A percentile compares a stretch with the other conserved stretches of the same genome.
phyloP scores from a whole-genome alignment of 2,797 vertebrate genomes.

The Platalea minor region DNA sequence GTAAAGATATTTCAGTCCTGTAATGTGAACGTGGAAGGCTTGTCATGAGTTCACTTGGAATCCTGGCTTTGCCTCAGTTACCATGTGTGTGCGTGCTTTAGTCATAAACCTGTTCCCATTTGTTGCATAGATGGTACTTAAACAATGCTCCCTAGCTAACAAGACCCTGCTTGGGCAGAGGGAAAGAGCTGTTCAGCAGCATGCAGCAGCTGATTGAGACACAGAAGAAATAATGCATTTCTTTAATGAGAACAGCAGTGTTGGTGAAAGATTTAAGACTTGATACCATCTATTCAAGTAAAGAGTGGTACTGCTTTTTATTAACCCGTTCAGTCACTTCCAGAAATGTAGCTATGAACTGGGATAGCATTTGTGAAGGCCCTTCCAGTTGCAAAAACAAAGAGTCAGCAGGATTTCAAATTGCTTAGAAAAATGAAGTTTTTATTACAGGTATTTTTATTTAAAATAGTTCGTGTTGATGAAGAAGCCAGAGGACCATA shows the following conservation, averaged over 20 bases:
- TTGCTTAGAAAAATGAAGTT: not conserved
- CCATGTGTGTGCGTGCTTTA: not conserved
- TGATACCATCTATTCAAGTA: not conserved
- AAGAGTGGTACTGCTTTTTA: not conserved
- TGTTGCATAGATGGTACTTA: not conserved
- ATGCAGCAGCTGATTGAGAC: not conserved
- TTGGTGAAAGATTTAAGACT: not conserved
- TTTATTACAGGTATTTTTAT: not conserved
- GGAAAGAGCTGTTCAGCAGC: not conserved
- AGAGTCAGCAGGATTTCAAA: not conserved
- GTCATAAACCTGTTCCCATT: not conserved
- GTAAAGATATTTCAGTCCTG: not conserved
- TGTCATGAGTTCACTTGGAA: not conserved
- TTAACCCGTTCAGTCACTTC: not conserved
- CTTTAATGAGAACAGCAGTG: not conserved
- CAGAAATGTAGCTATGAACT: not conserved
- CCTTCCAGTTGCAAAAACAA: not conserved
- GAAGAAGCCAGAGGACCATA: not conserved
- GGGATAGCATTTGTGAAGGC: not conserved
- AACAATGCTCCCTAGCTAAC: not conserved
- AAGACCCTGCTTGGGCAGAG: not conserved
- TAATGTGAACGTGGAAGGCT: not conserved
- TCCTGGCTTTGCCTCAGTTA: not conserved
- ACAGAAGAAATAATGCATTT: not conserved
- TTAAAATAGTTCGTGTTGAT: not conserved